Percentiles rank a stretch among this genome's conserved stretches.
Evolutionary conservation across 2,113 vertebrate species (phyloP).

Genomic region (Leucopsar rothschildi): DNA sequence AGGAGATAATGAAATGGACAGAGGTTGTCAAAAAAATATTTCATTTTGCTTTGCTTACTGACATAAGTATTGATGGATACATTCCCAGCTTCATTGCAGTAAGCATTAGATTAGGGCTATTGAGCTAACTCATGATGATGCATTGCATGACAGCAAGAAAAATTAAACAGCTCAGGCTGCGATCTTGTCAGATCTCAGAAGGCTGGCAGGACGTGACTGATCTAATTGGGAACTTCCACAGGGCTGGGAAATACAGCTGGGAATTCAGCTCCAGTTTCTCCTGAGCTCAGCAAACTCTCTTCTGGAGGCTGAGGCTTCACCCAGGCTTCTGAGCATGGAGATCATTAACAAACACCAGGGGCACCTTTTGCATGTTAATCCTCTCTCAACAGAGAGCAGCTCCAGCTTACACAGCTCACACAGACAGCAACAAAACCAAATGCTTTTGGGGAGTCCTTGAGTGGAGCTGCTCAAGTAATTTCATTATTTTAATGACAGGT

Average conservation of each 20-base stretch:
- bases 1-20: constrained; percentile 20
- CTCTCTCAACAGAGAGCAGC: not conserved
- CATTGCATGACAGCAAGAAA: not conserved
- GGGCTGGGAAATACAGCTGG: not conserved
- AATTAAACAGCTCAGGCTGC: constrained; percentile 7
- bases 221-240: not conserved
- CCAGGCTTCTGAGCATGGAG: not conserved
- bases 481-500: not conserved
- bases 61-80: constrained; percentile 27
- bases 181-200: not conserved
- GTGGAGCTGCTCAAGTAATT: not conserved
- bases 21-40: constrained; percentile 34
- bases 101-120: not conserved
- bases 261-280: not conserved
- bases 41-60: not conserved
- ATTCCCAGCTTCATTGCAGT: not conserved
- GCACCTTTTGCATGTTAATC: not conserved
- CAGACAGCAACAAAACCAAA: not conserved
- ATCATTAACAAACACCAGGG: accelerated
- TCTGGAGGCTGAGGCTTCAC: not conserved
- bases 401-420: not conserved
- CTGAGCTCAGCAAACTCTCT: not conserved
- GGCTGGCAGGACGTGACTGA: not conserved
- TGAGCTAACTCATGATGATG: constrained; percentile 11
- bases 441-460: not conserved